Evolutionary conservation across 2,888 invertebrate species (phyloP).

Genomic region (Pterobdella sp.): DNA sequence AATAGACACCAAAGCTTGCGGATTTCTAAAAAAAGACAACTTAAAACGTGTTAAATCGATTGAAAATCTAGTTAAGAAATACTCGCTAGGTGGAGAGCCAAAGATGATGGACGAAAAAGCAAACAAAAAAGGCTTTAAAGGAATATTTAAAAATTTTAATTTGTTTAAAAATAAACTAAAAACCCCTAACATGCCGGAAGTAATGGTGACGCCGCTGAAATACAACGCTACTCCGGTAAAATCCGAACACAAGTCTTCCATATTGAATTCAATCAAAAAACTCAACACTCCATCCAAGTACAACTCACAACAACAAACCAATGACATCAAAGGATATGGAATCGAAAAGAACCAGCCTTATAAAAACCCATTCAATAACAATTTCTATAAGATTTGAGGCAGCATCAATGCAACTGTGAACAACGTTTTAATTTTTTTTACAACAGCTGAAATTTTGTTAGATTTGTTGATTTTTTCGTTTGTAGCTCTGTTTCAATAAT

Average conservation of each 20-base stretch:
- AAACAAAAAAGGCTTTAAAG: slow-evolving; percentile 16
- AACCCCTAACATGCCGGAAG: background rate
- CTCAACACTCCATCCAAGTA: slow-evolving; percentile 10
- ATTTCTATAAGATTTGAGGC: background rate
- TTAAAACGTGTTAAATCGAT: slow-evolving; percentile 27
- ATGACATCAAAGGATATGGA: background rate
- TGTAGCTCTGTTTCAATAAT: too few species aligned
- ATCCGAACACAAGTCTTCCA: slow-evolving; percentile 7
- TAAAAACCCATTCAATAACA: background rate
- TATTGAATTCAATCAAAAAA: slow-evolving; percentile 5
- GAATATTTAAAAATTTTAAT: slow-evolving; percentile 21
- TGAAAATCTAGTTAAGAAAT: slow-evolving; percentile 24
- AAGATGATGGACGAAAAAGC: background rate
- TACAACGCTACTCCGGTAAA: background rate
- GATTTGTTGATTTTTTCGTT: too few species aligned
- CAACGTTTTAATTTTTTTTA: too few species aligned
- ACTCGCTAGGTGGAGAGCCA: background rate
- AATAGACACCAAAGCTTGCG: slow-evolving; percentile 2
- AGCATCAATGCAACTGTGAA: background rate
- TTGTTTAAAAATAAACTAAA: slow-evolving; percentile 24
- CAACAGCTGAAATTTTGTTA: too few species aligned
- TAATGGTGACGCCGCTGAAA: background rate
- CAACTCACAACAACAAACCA: background rate
- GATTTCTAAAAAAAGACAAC: slow-evolving; percentile 15
- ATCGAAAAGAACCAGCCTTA: background rate